Percentiles rank a stretch among this genome's conserved stretches.
These are phyloP conservation scores for Buathra laborator DNA, from an alignment of 2,888 invertebrate species.

Conservation along the genomic window DNA sequence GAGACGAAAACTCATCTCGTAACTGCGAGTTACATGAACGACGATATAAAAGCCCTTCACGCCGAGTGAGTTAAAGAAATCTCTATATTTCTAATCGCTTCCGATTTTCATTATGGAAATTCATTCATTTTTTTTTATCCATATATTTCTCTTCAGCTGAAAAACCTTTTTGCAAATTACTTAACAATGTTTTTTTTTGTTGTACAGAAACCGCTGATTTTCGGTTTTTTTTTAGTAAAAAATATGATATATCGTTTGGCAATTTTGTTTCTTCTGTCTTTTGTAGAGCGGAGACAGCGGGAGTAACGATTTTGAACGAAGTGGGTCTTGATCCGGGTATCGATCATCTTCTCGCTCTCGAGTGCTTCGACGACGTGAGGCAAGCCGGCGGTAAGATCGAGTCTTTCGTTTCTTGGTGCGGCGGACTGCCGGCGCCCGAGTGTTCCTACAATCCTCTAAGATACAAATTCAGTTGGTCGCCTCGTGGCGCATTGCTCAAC, in stretches of 20 bases:
- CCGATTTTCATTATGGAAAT: neutral
- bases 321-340: constrained; percentile 99
- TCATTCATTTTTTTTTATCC: neutral
- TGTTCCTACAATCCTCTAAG: constrained; percentile 95
- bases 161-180: no score
- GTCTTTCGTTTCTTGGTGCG: constrained; percentile 98
- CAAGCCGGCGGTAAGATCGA: constrained; percentile 96
- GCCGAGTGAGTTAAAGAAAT: constrained; percentile 87
- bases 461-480: constrained; percentile 99
- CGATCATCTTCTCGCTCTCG: constrained; percentile 98
- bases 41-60: constrained; percentile 93
- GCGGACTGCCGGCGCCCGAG: constrained; percentile 98
- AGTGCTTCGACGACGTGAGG: constrained; percentile 97
- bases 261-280: neutral
- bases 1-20: constrained; percentile 96
- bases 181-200: no score
- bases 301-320: constrained; percentile 97
- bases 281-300: constrained; percentile 93
- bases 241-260: no score
- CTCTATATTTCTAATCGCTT: neutral
- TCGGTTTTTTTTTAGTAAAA: no score
- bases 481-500: constrained; percentile 96
- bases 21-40: constrained; percentile 97
- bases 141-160: no score
- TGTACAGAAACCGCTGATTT: no score